Base-by-base conservation (phyloP, 2,888 invertebrate species). In the Unio pictorum region DNA sequence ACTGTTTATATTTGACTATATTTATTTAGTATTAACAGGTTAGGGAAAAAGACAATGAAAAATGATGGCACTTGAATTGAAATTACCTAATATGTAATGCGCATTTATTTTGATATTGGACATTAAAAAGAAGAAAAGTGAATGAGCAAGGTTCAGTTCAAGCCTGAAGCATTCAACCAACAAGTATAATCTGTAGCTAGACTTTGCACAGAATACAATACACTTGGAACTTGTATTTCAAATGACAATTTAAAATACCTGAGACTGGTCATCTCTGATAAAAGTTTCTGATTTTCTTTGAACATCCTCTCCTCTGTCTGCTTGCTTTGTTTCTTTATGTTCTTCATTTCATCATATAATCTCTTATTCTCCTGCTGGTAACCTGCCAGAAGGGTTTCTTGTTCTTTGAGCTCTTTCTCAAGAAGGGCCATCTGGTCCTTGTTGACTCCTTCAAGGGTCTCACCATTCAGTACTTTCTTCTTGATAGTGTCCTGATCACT, bases 341-440 rank as follows among this genome's bases (percentile, higher is more conserved):
- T 78, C 72, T 89, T 89, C 73, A 88, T 80, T 68, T 89, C 87
- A 64, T 84, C 79, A 72, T 88, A 89, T 62, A 89, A 76, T 15
- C 87, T 80, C 73, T 89, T 86, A 66, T 90, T 90, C 74, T 90
- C 89, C 62, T 77, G 77, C 77, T 88, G 87, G 73, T 87, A 88
- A 7, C 89, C 89, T 7, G 85, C 82, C 61, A 90, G 78, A 30
- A 89, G 76, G 20, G 78, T 83, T 66, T 89, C 89, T 68, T 90
- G 89, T 68, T 89, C 88, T 65, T 81, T 80, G 15, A 88, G 78
- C 69, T 89, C 88, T 64, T 81, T 80, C 77, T 87, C 86, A 55
- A 89, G 78, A 58, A 75, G 70, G 7, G 75, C 80, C 57, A 88
- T 66, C 68, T 85, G 84, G 67, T 87, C 84, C 64, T 76, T 75